A percentile compares a stretch with the other conserved stretches of the same genome.
phyloP scores from a whole-genome alignment of 2,888 invertebrate genomes.

The Epinotia ramella region DNA sequence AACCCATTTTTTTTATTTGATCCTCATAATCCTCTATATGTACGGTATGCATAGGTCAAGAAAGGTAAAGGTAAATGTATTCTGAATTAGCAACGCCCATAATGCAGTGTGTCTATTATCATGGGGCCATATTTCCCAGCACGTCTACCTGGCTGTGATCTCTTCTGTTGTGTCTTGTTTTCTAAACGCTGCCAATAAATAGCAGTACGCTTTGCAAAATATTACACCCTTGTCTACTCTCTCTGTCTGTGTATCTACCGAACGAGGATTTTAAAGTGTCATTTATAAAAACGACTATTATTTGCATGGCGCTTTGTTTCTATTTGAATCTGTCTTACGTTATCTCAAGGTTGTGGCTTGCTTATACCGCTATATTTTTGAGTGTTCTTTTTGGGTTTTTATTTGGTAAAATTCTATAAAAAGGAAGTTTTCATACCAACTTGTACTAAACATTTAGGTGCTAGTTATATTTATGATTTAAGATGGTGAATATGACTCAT shows the following conservation, averaged over 20 bases:
- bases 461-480: too few relatives aligned
- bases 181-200: background rate
- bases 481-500: too few relatives aligned
- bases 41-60: too few relatives aligned
- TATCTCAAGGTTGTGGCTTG: slow-evolving; percentile 57
- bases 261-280: slow-evolving; percentile 8
- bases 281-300: slow-evolving; percentile 18
- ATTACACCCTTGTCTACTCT: slow-evolving; percentile 18
- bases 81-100: too few relatives aligned
- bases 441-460: background rate
- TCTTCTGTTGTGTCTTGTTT: background rate
- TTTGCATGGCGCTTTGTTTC: slow-evolving; percentile 48
- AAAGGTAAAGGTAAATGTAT: too few relatives aligned
- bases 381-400: slow-evolving; percentile 48
- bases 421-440: background rate
- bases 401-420: background rate
- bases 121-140: too few relatives aligned
- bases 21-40: too few relatives aligned
- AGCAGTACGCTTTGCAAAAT: background rate
- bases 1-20: too few relatives aligned
- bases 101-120: too few relatives aligned
- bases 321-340: slow-evolving; percentile 60
- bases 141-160: too few relatives aligned
- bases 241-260: slow-evolving; percentile 12
- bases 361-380: slow-evolving; percentile 48